phyloP scores from a whole-genome alignment of 2,797 vertebrate species.

The Knipowitschia caucasica region DNA sequence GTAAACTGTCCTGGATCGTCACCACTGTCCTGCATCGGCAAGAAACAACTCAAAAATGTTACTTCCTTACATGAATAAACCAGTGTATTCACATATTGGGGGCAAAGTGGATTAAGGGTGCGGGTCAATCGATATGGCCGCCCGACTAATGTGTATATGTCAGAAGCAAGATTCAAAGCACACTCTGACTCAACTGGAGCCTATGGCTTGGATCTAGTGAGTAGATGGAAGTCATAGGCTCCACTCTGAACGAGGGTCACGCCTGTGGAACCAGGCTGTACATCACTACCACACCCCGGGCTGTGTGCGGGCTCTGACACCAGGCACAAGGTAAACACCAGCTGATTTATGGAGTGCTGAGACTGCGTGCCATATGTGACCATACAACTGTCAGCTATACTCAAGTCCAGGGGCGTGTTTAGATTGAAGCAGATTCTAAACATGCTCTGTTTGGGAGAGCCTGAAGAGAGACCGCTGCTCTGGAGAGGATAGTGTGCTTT shows the following conservation, averaged over 20 bases:
- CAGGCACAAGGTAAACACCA: conserved; percentile 8
- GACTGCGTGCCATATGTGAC: background rate
- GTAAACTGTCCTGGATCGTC: too few relatives aligned
- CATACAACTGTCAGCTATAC: conserved; percentile 1
- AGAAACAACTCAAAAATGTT: too few relatives aligned
- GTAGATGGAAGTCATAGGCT: conserved; percentile 41
- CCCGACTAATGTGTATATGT: too few relatives aligned
- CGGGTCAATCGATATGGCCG: too few relatives aligned
- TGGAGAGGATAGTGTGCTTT: too few relatives aligned
- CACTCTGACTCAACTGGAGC: too few relatives aligned
- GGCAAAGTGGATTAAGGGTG: too few relatives aligned
- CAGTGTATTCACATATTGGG: too few relatives aligned
- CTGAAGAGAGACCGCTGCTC: background rate
- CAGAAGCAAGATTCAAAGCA: too few relatives aligned
- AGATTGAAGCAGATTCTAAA: background rate
- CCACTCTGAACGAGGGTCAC: conserved; percentile 23
- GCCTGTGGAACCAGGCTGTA: conserved; percentile 32
- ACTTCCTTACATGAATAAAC: too few relatives aligned
- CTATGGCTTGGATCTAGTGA: too few relatives aligned
- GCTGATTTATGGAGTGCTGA: conserved; percentile 7
- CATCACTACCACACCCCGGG: conserved; percentile 26
- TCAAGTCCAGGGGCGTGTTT: background rate
- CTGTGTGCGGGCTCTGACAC: conserved; percentile 1
- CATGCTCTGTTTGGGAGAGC: background rate
- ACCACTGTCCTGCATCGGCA: too few relatives aligned